Evolutionary conservation across 2,797 vertebrate species (phyloP), one percentile per base, ranked within the genome.

Genomic region (Thaleichthys pacificus): DNA sequence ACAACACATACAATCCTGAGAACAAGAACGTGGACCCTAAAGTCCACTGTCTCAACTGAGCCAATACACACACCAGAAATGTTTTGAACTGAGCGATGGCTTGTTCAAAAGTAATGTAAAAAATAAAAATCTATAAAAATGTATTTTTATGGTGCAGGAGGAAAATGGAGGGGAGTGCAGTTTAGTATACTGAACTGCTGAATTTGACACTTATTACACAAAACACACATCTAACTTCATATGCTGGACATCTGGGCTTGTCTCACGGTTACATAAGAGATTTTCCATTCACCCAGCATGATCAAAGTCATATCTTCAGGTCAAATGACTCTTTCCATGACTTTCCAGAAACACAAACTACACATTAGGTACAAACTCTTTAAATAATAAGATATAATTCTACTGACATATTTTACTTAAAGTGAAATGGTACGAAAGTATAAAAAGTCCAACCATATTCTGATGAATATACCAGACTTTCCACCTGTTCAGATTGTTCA

Each of bases 1-100:
- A 61, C 69, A 0, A 19, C 5, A 19, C 19, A 0, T 92, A 86
- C 85, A 90, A 92, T 84, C 51, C 85, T 0, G 80, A 86, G 8
- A 67, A 91, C 85, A 90, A 91, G 77, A 56, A 89, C 82, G 42
- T 91, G 66, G 79, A 91, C 66, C 26, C 68, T 2, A 77, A 80
- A 47, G 66, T 76, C 63, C 82, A 86, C 69, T 92, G 88, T 54
- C 66, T 69, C 14, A 14, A 56, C n/a, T 76, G 70, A 76, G 51
- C 17, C 9, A 11, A 32, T 61, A 14, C 28, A 65, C 22, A 22
- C 22, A 19, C 3, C 12, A 19, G 11, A 5, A 28, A 17, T 24
- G 26, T 51, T 21, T 51, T 26, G 8, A 28, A 61, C 58, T 5
- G 14, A 65, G n/a, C 7, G 17, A 47, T 65, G n/a, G 28, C 22